phyloP scores from a whole-genome alignment of 2,888 invertebrate genomes.

The Athetis lepigone region DNA sequence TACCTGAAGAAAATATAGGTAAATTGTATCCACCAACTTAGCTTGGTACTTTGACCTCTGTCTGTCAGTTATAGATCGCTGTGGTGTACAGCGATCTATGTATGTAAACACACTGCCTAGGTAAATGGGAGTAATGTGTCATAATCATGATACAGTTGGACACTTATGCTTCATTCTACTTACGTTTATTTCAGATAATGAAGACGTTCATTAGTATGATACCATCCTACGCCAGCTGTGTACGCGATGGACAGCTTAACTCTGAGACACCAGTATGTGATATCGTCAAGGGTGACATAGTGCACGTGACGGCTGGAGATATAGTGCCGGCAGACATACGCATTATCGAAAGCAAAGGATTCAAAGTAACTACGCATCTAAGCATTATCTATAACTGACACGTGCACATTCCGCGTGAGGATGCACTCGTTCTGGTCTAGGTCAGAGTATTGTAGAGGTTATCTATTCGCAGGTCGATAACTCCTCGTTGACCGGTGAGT shows the following conservation, averaged over 20 bases:
- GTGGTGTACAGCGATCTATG: no score
- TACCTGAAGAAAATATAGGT: no score
- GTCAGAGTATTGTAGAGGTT: constrained; percentile 28
- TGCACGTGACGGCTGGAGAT: constrained; percentile 96
- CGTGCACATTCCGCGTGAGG: constrained; percentile 24
- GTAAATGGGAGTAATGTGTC: constrained; percentile 1
- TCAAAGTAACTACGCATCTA: constrained; percentile 89
- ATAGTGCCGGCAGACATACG: constrained; percentile 99
- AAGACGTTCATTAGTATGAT: constrained; percentile 99
- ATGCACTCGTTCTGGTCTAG: constrained; percentile 33
- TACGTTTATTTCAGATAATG: constrained; percentile 94
- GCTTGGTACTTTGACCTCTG: no score
- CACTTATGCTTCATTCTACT: constrained; percentile 14
- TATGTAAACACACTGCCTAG: no score
- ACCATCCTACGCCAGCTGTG: constrained; percentile 96
- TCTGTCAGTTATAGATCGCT: no score
- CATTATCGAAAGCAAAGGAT: constrained; percentile 97
- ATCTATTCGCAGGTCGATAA: constrained; percentile 93
- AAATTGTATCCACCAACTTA: no score
- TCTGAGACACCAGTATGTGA: constrained; percentile 96
- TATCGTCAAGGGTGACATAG: constrained; percentile 98
- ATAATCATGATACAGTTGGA: neutral
- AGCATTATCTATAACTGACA: constrained; percentile 28
- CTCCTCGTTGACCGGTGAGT: constrained; percentile 98
- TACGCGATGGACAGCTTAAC: constrained; percentile 96